phyloP scores from a whole-genome alignment of 2,113 vertebrate species.

The Epinephelus cyanopodus region DNA sequence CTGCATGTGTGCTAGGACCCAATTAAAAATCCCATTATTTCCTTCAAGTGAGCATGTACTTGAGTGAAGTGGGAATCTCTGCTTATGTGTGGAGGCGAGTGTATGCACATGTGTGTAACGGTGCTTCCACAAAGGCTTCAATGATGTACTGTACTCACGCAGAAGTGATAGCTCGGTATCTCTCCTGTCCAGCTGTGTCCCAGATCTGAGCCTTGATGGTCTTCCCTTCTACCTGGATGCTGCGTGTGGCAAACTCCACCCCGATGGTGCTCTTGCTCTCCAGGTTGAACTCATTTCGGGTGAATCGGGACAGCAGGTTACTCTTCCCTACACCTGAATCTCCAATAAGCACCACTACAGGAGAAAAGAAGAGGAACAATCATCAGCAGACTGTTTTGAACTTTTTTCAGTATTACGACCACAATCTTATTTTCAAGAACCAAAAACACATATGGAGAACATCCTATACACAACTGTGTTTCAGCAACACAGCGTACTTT shows the following conservation, averaged over 20 bases:
- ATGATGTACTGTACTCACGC: slow-evolving; percentile 83
- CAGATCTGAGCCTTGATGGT: slow-evolving; percentile 92
- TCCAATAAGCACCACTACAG: slow-evolving; percentile 89
- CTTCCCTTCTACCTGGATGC: slow-evolving; percentile 90
- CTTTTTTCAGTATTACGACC: no score
- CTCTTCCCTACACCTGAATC: slow-evolving; percentile 92
- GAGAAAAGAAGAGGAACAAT: background rate
- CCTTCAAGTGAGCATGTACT: background rate
- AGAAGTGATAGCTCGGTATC: slow-evolving; percentile 90
- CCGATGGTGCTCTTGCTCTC: slow-evolving; percentile 93
- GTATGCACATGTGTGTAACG: background rate
- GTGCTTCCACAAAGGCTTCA: background rate
- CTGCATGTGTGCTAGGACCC: background rate
- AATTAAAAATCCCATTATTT: background rate
- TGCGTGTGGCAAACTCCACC: slow-evolving; percentile 90
- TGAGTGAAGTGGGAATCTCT: background rate
- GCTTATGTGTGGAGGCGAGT: background rate
- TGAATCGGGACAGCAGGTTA: slow-evolving; percentile 91
- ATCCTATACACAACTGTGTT: background rate
- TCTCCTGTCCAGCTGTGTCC: slow-evolving; percentile 91
- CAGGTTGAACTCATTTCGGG: slow-evolving; percentile 91
- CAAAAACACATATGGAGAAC: background rate
- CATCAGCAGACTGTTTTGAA: background rate
- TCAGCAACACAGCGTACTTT: background rate
- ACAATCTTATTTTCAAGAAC: background rate